Evolutionary conservation across 1,140 invertebrate species (phyloP).

Genomic region (Oncopodura yosiiana): DNA sequence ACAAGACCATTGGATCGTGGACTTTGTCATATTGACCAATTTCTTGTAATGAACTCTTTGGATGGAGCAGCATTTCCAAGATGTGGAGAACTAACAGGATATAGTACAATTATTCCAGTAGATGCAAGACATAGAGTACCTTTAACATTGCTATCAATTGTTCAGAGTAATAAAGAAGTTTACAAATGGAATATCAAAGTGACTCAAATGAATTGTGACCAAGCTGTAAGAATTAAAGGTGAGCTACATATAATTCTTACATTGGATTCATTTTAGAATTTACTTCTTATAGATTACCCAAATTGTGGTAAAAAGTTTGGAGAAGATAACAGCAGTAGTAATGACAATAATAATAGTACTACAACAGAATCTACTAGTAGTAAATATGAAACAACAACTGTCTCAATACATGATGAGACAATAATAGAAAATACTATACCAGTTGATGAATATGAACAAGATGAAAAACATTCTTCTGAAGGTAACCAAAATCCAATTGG

Average conservation of each 20-base stretch:
- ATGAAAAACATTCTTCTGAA: not conserved
- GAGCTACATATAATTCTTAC: not conserved
- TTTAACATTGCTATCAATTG: conserved; percentile 38
- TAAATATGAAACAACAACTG: not conserved
- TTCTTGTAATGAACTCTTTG: conserved; percentile 40
- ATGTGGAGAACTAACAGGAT: conserved; percentile 40
- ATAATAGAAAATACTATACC: conserved; percentile 3
- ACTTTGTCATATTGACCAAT: conserved; percentile 41
- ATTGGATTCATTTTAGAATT: not conserved
- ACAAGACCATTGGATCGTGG: conserved; percentile 39
- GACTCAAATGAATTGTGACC: conserved; percentile 37
- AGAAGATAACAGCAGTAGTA: not conserved
- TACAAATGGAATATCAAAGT: conserved; percentile 40
- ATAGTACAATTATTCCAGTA: conserved; percentile 39
- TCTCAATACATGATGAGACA: not conserved
- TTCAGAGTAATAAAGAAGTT: conserved; percentile 38
- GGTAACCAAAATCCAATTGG: not conserved
- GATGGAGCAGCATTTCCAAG: conserved; percentile 40
- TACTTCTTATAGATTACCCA: conserved; percentile 11
- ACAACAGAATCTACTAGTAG: no score
- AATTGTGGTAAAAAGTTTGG: conserved; percentile 15
- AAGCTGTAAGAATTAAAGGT: conserved; percentile 3
- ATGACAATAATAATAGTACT: not conserved
- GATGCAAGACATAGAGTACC: conserved; percentile 38
- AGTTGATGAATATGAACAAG: not conserved